Percentiles rank a stretch among this genome's conserved stretches.
These are phyloP conservation scores for Microhierax caerulescens DNA, from an alignment of 2,797 vertebrate species.

Conservation along the genomic window DNA sequence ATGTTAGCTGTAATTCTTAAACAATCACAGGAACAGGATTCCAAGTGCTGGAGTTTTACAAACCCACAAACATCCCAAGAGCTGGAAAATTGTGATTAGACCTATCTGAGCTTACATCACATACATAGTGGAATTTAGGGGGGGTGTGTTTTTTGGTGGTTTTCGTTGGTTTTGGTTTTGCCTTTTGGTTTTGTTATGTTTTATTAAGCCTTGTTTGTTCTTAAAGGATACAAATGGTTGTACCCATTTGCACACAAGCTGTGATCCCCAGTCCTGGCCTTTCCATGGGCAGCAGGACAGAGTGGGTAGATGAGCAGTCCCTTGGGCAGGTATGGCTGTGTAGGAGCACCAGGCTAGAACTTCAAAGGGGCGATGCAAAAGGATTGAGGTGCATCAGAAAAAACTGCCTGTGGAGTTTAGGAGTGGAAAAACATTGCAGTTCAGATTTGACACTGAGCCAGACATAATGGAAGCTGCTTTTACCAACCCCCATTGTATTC, in stretches of 20 bases:
- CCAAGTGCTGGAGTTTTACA: not conserved
- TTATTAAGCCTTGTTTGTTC: not conserved
- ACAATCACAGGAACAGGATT: not conserved
- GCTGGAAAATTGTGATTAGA: not conserved
- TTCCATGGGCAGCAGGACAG: not conserved
- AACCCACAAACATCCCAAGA: not conserved
- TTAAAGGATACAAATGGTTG: not conserved
- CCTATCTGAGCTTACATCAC: not conserved
- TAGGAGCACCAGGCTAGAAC: not conserved
- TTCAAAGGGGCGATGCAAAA: not conserved
- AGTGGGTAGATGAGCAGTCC: not conserved
- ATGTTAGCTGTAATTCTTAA: not conserved
- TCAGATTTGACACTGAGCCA: not conserved
- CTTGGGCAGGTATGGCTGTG: not conserved
- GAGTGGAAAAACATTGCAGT: not conserved
- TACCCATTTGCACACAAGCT: not conserved
- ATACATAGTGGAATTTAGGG: not conserved
- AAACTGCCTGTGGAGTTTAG: not conserved
- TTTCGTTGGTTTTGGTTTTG: not conserved
- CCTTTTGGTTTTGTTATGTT: no score
- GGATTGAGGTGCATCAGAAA: not conserved
- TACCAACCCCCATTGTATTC: not conserved
- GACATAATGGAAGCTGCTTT: not conserved
- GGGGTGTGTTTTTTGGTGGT: no score
- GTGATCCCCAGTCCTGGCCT: not conserved